Percentiles rank a stretch among this genome's conserved stretches.
Evolutionary conservation across 2,888 invertebrate genomes (phyloP).

Genomic region (Spisula subtruncata): DNA sequence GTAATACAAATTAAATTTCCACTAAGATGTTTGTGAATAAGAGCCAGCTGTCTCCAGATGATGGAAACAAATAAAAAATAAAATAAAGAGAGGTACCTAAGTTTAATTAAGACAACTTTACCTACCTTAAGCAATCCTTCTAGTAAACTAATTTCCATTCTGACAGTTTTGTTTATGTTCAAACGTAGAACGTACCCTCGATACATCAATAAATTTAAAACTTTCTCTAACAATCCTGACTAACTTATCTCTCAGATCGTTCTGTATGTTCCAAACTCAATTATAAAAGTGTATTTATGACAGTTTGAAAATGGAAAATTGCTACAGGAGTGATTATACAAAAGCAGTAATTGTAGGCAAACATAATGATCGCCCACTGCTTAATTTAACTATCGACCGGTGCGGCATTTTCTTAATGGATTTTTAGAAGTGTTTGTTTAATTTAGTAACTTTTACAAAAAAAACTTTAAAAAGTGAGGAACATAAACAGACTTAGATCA

Average conservation of each 20-base stretch:
- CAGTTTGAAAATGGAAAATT: constrained; percentile 11
- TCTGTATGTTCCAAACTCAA: background rate
- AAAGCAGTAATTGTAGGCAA: constrained; percentile 1
- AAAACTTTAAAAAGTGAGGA: background rate
- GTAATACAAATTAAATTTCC: no score
- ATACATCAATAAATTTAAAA: background rate
- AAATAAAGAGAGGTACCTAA: background rate
- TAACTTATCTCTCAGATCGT: background rate
- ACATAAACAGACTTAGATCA: background rate
- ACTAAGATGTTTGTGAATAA: no score
- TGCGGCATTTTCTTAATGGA: constrained; percentile 16
- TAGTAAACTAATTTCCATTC: background rate
- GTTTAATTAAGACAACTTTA: background rate
- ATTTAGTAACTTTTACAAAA: background rate
- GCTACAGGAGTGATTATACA: background rate
- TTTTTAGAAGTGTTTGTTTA: constrained; percentile 3
- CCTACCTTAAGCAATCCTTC: background rate
- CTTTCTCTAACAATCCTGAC: background rate
- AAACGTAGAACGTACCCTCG: background rate
- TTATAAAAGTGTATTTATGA: constrained; percentile 5
- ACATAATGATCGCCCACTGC: background rate
- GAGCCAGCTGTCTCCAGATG: no score
- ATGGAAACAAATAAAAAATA: background rate
- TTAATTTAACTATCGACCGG: background rate
- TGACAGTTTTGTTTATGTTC: background rate